phyloP scores from a whole-genome alignment of 2,888 invertebrate species.

The Cosmopolites sordidus region DNA sequence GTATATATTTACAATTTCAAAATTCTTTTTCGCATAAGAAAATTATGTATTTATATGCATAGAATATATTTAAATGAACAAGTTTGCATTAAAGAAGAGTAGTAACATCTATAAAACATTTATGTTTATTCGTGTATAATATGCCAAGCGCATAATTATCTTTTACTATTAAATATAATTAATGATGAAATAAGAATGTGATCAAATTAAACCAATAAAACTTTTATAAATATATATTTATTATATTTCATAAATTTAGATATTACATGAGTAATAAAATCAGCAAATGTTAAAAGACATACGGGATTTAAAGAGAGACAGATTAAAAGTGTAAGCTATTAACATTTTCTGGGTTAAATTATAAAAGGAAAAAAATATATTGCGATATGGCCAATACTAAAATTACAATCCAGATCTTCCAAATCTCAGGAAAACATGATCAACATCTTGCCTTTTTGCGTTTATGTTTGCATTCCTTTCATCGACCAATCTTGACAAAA shows the following conservation, averaged over 20 bases:
- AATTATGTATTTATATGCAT: too few species aligned
- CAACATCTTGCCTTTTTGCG: slow-evolving; percentile 74
- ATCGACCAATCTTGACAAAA: slow-evolving; percentile 30
- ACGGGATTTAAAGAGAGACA: not conserved
- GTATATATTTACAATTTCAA: too few species aligned
- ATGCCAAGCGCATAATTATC: too few species aligned
- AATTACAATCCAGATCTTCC: slow-evolving; percentile 54
- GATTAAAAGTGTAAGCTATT: not conserved
- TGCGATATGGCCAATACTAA: not conserved
- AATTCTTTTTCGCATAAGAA: too few species aligned
- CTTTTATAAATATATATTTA: slow-evolving; percentile 27
- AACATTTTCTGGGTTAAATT: slow-evolving; percentile 6
- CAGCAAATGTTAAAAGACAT: slow-evolving; percentile 15
- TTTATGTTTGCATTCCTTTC: slow-evolving; percentile 34
- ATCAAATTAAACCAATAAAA: slow-evolving; percentile 13
- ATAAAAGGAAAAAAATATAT: slow-evolving; percentile 1
- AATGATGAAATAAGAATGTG: too few species aligned
- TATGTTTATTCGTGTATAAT: too few species aligned
- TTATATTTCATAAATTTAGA: slow-evolving; percentile 12
- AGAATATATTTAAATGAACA: too few species aligned
- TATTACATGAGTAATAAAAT: slow-evolving; percentile 10
- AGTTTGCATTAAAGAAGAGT: too few species aligned
- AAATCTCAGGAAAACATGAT: slow-evolving; percentile 86
- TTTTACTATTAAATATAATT: too few species aligned
- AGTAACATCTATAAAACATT: too few species aligned